Evolutionary conservation across 2,888 invertebrate species (phyloP).

Genomic region (Lasioglossum zephyrum): DNA sequence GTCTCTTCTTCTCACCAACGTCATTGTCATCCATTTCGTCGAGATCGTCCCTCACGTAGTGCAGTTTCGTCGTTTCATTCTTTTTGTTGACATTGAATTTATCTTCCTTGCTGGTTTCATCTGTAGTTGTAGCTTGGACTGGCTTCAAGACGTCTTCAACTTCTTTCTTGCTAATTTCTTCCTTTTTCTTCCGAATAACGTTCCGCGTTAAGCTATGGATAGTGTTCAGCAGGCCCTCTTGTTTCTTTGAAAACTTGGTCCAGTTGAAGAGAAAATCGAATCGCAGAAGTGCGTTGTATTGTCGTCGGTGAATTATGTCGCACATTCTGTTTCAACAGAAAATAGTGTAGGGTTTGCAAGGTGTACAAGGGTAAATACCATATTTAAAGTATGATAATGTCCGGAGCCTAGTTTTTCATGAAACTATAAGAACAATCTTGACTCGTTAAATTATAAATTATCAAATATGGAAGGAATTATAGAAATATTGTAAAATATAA

Average conservation of each 20-base stretch:
- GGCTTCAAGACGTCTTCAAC: not conserved
- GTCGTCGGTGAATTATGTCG: constrained; percentile 85
- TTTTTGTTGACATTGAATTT: not conserved
- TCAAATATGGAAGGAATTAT: no score
- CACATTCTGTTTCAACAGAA: constrained; percentile 84
- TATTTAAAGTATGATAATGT: no score
- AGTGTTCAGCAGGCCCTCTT: constrained; percentile 83
- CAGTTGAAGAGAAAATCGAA: constrained; percentile 84
- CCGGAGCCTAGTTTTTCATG: no score
- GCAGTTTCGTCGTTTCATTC: constrained; percentile 67
- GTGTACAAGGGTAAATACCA: no score
- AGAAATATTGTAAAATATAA: not conserved
- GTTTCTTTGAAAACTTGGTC: constrained; percentile 84
- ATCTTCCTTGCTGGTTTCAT: not conserved
- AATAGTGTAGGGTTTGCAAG: no score
- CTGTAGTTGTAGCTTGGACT: not conserved
- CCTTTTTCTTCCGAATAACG: constrained; percentile 80
- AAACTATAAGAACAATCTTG: no score
- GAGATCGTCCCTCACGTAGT: constrained; percentile 81
- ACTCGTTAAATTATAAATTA: no score
- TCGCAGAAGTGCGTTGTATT: constrained; percentile 85
- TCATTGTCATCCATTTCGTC: constrained; percentile 85
- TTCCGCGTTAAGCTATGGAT: constrained; percentile 85
- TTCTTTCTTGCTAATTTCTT: constrained; percentile 64
- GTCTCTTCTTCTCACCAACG: constrained; percentile 88